A percentile compares a stretch with the other conserved stretches of the same genome.
phyloP scores from a whole-genome alignment of 1,140 invertebrate species.

The Zaprionus kolodkinae region DNA sequence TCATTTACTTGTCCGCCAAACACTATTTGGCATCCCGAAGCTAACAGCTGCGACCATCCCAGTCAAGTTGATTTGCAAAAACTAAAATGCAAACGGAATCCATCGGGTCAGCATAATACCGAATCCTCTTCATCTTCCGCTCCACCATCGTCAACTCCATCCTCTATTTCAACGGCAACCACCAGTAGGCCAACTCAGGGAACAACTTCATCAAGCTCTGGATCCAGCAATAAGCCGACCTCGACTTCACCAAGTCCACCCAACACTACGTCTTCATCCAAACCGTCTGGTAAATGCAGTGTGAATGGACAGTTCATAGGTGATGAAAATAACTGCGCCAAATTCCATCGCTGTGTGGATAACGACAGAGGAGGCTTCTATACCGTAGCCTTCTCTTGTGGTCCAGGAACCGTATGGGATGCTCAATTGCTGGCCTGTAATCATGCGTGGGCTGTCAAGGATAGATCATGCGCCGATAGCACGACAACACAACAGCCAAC shows the following conservation, averaged over 20 bases:
- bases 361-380: constrained; percentile 86
- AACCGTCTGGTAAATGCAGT: constrained; percentile 78
- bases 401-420: constrained; percentile 89
- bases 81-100: constrained; percentile 78
- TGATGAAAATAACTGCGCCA: constrained; percentile 87
- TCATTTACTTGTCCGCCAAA: constrained; percentile 88
- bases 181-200: constrained; percentile 26
- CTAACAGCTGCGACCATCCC: constrained; percentile 87
- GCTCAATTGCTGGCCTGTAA: constrained; percentile 86
- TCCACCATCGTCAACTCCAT: constrained; percentile 22
- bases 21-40: constrained; percentile 87
- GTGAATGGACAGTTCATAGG: constrained; percentile 86
- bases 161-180: constrained; percentile 36
- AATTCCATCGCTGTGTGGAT: constrained; percentile 89
- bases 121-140: constrained; percentile 47
- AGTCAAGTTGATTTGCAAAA: constrained; percentile 84
- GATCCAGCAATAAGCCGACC: constrained; percentile 22
- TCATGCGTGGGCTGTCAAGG: constrained; percentile 84
- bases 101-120: constrained; percentile 43
- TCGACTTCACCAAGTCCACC: constrained; percentile 20
- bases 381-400: constrained; percentile 88
- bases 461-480: constrained; percentile 44
- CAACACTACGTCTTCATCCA: constrained; percentile 31
- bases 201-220: constrained; percentile 35
- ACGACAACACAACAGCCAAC: constrained; percentile 28